Evolutionary conservation across 2,797 vertebrate genomes (phyloP).

Genomic region (Chaetophractus vellerosus): DNA sequence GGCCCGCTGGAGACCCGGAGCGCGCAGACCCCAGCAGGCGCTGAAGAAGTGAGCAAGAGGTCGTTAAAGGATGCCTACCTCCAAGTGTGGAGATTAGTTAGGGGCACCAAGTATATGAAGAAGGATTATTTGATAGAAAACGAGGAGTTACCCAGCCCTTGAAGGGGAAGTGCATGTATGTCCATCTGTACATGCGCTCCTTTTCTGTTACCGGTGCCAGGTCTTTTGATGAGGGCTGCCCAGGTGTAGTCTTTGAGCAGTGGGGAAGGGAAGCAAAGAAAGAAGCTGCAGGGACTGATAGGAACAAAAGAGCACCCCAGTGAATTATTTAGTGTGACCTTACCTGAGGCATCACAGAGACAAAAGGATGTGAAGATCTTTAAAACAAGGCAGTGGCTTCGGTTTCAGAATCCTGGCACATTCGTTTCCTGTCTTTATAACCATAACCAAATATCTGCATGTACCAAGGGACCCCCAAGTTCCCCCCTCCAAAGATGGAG

Average conservation of each 20-base stretch:
- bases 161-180: slow-evolving; percentile 82
- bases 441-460: slow-evolving; percentile 68
- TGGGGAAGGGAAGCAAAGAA: slow-evolving; percentile 65
- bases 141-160: slow-evolving; percentile 96
- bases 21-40: slow-evolving; percentile 82
- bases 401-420: slow-evolving; percentile 64
- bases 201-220: slow-evolving; percentile 66
- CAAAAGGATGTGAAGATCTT: slow-evolving; percentile 60
- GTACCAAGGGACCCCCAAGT: slow-evolving; percentile 31
- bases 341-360: slow-evolving; percentile 74
- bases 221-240: slow-evolving; percentile 60
- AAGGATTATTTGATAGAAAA: slow-evolving; percentile 96
- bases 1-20: slow-evolving; percentile 79
- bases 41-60: slow-evolving; percentile 86
- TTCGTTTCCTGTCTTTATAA: slow-evolving; percentile 68
- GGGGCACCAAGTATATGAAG: slow-evolving; percentile 94
- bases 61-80: slow-evolving; percentile 93
- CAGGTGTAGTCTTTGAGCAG: slow-evolving; percentile 74
- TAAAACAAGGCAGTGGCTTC: slow-evolving; percentile 43
- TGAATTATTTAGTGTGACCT: slow-evolving; percentile 81
- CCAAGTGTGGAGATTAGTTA: slow-evolving; percentile 95
- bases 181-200: slow-evolving; percentile 75
- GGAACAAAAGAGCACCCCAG: slow-evolving; percentile 49
- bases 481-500: slow-evolving; percentile 26
- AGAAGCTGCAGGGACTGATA: not conserved